A percentile compares a stretch with the other conserved stretches of the same genome.
These are phyloP conservation scores for Lucilia cuprina DNA, from an alignment of 1,140 invertebrate species.

Conservation along the genomic window DNA sequence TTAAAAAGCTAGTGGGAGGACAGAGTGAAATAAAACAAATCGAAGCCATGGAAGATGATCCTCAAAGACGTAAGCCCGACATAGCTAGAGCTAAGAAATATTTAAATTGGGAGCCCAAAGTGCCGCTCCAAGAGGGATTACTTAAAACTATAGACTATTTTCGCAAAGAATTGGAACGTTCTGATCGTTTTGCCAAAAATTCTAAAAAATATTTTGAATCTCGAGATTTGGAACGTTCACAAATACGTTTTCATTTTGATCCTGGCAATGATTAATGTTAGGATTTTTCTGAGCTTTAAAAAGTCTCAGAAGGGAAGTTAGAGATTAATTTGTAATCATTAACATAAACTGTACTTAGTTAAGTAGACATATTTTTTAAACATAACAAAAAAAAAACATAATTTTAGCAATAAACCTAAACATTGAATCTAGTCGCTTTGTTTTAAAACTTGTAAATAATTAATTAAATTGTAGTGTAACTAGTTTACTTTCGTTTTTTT, in stretches of 20 bases:
- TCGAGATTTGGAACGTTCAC: constrained; percentile 46
- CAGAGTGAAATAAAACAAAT: constrained; percentile 83
- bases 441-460: neutral
- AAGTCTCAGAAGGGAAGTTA: neutral
- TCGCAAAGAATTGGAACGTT: constrained; percentile 79
- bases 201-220: constrained; percentile 57
- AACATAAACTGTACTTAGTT: constrained; percentile 19
- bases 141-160: constrained; percentile 92
- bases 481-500: neutral
- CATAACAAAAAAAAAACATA: neutral
- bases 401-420: neutral
- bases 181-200: constrained; percentile 58
- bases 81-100: constrained; percentile 86
- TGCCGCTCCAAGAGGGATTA: constrained; percentile 81
- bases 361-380: neutral
- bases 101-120: constrained; percentile 93
- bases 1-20: constrained; percentile 86
- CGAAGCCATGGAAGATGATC: constrained; percentile 92
- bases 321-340: neutral
- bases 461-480: neutral
- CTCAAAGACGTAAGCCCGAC: constrained; percentile 90
- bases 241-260: constrained; percentile 32
- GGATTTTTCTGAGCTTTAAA: neutral
- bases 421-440: neutral
- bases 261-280: constrained; percentile 35